phyloP scores from a whole-genome alignment of 2,113 vertebrate species.

The Bothrops jararaca region DNA sequence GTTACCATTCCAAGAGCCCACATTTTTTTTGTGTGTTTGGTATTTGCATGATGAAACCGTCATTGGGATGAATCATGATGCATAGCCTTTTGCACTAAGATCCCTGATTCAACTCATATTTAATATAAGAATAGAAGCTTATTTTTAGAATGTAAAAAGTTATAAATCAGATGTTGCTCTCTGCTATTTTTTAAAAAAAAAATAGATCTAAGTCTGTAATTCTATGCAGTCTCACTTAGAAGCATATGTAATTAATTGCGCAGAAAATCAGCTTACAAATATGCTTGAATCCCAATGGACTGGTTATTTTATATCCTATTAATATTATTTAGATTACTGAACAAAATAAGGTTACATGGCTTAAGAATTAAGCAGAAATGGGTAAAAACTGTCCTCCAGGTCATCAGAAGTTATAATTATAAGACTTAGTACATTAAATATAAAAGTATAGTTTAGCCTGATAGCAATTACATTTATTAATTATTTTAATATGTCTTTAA shows the following conservation, averaged over 20 bases:
- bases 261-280: neutral
- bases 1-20: conserved; percentile 36
- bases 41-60: conserved; percentile 8
- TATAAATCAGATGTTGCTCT: neutral
- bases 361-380: neutral
- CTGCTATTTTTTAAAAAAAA: neutral
- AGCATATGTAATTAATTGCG: neutral
- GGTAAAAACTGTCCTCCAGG: neutral
- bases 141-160: neutral
- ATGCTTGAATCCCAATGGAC: neutral
- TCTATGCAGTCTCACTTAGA: neutral
- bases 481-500: neutral
- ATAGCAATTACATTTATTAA: neutral
- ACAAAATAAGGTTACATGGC: neutral
- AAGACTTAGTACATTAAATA: neutral
- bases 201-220: neutral
- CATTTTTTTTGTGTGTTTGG: neutral
- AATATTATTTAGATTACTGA: neutral
- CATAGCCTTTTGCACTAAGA: conserved; percentile 33
- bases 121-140: neutral
- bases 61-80: conserved; percentile 16
- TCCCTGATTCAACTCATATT: conserved; percentile 34
- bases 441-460: neutral
- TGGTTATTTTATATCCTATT: neutral
- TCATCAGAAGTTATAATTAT: neutral